Evolutionary conservation across 2,113 vertebrate genomes (phyloP), one percentile per base, ranked within the genome.

Genomic region (Oxygymnocypris stewartii): DNA sequence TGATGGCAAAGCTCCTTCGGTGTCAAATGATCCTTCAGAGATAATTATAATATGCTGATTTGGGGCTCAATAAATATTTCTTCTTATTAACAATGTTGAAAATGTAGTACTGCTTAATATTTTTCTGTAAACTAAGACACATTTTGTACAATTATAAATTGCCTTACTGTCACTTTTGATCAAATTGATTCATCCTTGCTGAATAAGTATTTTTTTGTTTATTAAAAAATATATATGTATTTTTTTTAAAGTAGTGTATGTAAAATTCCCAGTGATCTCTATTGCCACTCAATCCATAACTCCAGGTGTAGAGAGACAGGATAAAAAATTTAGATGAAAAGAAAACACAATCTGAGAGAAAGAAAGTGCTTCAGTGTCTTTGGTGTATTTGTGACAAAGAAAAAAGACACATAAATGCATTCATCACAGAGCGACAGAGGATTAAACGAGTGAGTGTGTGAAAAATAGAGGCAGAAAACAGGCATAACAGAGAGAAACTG

Each of bases 381-480:
- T 65, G 35, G 57, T 80, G 78, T 61, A 16, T 81, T 42, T 65
- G 57, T 81, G 16, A 54, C 18, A 28, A 51, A 28, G 16, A 54
- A 28, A 67, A 12, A 75, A 42, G 2, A 44, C 13, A 23, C 25
- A 28, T 16, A 81, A 25, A 28, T 40, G 23, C 9, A 69, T 81
- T 65, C 40, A 42, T 28, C 42, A 47, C 11, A 69, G 16, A 82
- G 44, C 42, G 31, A 6, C 63, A 35, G 28, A 69, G 80, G 63
- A 82, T 71, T 82, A 51, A 69, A 65, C n/a, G n/a, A 44, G 42
- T 49, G 80, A 69, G 10, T 82, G 47, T 73, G 47, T 74, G 65
- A 40, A 84, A 47, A 35, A 86, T 31, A 37, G 25, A 78, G 37
- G n/a, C 20, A 65, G 18, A 44, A 20, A 49, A n/a, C 49, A 57